Conservation (phyloP, 2,113 vertebrate genomes). For the Lathamus discolor region DNA sequence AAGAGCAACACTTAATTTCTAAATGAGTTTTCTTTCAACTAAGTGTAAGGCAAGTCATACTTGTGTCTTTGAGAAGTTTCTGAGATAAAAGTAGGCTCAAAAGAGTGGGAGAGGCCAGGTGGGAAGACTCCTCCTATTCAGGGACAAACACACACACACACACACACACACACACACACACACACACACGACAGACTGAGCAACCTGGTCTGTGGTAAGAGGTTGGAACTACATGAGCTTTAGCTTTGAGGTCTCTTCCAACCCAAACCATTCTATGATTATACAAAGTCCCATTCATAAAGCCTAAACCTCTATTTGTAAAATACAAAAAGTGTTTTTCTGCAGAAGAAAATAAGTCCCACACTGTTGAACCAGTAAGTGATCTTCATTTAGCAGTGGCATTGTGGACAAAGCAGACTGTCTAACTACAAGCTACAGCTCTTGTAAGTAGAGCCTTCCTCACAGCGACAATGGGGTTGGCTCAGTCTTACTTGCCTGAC, state of each 20-base stretch:
- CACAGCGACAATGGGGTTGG: rapidly evolving
- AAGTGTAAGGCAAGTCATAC: not conserved
- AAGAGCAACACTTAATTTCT: slow-evolving; percentile 34
- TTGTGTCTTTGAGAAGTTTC: not conserved
- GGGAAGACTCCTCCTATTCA: not conserved
- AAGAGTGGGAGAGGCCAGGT: not conserved
- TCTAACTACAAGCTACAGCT: not conserved
- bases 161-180: too few relatives aligned
- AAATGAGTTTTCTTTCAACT: not conserved
- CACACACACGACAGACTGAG: not conserved
- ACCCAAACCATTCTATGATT: not conserved
- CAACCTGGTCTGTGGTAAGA: not conserved
- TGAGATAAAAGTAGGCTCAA: not conserved
- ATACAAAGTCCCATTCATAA: not conserved
- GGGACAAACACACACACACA: too few relatives aligned
- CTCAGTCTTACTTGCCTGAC: not conserved
- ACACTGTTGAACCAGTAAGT: not conserved
- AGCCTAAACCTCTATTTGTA: not conserved
- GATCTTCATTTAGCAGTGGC: not conserved
- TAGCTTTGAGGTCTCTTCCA: not conserved
- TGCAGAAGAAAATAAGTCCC: not conserved
- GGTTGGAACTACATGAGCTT: too few relatives aligned
- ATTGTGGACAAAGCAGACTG: not conserved
- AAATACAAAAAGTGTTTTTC: not conserved
- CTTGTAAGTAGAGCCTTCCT: not conserved